Base-by-base conservation (phyloP, 2,113 vertebrate genomes). In the Circaetus cinerascens region DNA sequence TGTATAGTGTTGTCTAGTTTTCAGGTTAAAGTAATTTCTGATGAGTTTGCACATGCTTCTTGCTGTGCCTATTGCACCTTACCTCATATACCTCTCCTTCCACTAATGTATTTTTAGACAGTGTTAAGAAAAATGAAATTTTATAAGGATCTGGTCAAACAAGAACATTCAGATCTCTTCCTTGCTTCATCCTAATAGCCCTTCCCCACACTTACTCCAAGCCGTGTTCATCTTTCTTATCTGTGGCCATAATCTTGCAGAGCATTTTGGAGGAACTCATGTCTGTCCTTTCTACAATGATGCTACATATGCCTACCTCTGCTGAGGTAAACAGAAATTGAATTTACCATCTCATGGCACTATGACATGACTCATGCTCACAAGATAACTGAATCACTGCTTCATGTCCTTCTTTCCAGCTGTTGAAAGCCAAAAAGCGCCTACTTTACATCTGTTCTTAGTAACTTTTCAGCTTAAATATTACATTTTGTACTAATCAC, bases 371-470 rank as follows among this genome's bases (percentile, higher is more conserved):
- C 67, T 96, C 79, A 95, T 74, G 38, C 32, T 95, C 94, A 93
- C 68, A 91, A 77, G 94, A 89, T 89, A 94, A 94, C 76, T 95
- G 93, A 97, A 80, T 97, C 95, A 94, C 45, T 94, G 7, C 13
- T 80, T 88, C 76, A 53, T 68, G 25, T 80, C 83, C 86, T 94
- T 86, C 67, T 76, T 73, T 84, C 86, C 92, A 94, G 90, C 90
- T 95, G 95, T 48, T 91, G 55, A 93, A 97, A 94, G 55, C 80
- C 87, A 84, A 83, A 82, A 84, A 80, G 6, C 6, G 1, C 67
- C 83, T 80, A 91, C 79, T 73, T 88, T 90, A 51, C 71, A 86
- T 76, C 71, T 86, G 75, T 45, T 72, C 48, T 60, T 51, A 43
- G 36, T 40, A 76, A 80, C 30, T 60, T 86, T 68, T 73, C 36